phyloP scores from a whole-genome alignment of 2,797 vertebrate genomes.

The Cyclura pinguis region DNA sequence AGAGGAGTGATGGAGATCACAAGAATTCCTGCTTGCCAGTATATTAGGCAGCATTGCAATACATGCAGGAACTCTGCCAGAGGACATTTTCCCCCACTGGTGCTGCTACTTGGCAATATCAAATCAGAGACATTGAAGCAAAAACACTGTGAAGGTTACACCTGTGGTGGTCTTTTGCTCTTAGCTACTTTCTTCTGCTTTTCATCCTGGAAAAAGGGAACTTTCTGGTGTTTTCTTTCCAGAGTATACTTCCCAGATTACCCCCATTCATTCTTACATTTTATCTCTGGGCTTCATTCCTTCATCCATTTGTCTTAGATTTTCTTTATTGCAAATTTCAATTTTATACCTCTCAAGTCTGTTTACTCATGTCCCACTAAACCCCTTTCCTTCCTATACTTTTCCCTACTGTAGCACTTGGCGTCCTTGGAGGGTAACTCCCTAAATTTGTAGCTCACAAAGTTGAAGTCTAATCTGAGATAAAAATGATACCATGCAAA shows the following conservation, averaged over 20 bases:
- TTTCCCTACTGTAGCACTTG: not conserved
- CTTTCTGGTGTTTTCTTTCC: not conserved
- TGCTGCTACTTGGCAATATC: not conserved
- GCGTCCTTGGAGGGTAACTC: not conserved
- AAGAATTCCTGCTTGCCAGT: too few species aligned
- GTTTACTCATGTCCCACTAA: not conserved
- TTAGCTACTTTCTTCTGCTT: not conserved
- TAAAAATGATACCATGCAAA: not conserved
- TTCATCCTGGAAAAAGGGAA: not conserved
- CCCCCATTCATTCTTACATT: not conserved
- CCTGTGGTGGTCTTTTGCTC: too few species aligned
- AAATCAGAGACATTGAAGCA: not conserved
- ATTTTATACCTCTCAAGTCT: not conserved
- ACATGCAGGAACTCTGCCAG: not conserved
- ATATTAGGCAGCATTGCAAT: not conserved
- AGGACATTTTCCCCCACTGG: not conserved
- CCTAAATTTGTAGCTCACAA: too few species aligned
- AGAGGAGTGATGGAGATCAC: not conserved
- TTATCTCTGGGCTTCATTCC: not conserved
- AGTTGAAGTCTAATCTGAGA: too few species aligned
- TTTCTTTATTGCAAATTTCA: not conserved
- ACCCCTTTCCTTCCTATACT: not conserved
- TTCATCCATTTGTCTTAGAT: not conserved
- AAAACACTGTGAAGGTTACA: not conserved
- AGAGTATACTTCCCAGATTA: not conserved